A percentile compares a stretch with the other conserved stretches of the same genome.
Conservation (phyloP, 1,140 invertebrate genomes). For the Drosophila lacertosa region DNA sequence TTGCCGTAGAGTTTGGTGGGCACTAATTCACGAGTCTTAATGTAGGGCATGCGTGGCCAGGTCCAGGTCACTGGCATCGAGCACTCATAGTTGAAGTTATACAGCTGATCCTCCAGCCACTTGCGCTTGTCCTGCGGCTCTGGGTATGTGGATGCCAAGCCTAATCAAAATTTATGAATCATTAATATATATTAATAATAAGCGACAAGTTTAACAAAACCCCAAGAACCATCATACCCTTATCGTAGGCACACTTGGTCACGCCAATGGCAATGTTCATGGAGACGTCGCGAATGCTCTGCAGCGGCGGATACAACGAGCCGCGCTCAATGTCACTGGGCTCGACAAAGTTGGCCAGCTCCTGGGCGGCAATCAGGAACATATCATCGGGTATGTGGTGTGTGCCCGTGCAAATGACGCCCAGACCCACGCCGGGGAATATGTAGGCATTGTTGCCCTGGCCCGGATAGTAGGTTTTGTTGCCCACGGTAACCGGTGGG, state of each 20-base stretch:
- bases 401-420: conserved; percentile 93
- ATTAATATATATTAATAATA: not conserved
- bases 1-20: conserved; percentile 82
- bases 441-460: conserved; percentile 99
- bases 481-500: conserved; percentile 90
- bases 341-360: conserved; percentile 92
- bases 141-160: conserved; percentile 93
- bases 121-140: conserved; percentile 90
- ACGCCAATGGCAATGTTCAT: conserved; percentile 94
- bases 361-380: conserved; percentile 95
- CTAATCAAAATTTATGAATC: conserved; percentile 85
- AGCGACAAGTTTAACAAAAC: not conserved
- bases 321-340: conserved; percentile 93
- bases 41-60: conserved; percentile 86
- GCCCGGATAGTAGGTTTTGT: conserved; percentile 93
- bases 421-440: conserved; percentile 94
- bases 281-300: conserved; percentile 94
- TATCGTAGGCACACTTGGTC: conserved; percentile 94
- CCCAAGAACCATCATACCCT: conserved; percentile 85
- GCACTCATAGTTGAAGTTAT: conserved; percentile 91
- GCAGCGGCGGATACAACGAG: conserved; percentile 96
- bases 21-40: conserved; percentile 83
- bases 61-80: conserved; percentile 90
- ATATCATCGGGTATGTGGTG: conserved; percentile 95
- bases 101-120: conserved; percentile 90